Percentiles rank a stretch among this genome's conserved stretches.
Conservation (phyloP, 1,140 invertebrate species). For the Drosophila punjabiensis region DNA sequence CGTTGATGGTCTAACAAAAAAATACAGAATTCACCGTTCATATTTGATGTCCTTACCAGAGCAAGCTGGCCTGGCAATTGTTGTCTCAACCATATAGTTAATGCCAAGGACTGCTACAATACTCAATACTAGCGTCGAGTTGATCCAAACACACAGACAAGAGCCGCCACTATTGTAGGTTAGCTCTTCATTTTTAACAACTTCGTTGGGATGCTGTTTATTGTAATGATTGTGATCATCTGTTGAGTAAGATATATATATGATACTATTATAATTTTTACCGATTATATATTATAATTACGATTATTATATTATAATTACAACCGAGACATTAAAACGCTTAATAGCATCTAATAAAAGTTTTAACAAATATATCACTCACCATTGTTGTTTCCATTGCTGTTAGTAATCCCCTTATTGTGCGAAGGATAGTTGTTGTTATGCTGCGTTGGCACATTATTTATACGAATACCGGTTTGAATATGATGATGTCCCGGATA, state of each 20-base stretch:
- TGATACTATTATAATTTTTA: background rate
- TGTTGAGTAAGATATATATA: conserved; percentile 34
- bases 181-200: conserved; percentile 96
- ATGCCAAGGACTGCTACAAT: conserved; percentile 23
- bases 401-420: conserved; percentile 70
- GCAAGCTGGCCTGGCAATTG: background rate
- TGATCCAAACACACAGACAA: conserved; percentile 20
- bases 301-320: background rate
- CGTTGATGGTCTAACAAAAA: conserved; percentile 5
- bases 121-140: conserved; percentile 16
- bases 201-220: conserved; percentile 95
- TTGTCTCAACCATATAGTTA: conserved; percentile 14
- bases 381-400: conserved; percentile 69
- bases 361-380: conserved; percentile 2
- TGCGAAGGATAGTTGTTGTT: conserved; percentile 68
- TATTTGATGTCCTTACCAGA: background rate
- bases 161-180: conserved; percentile 87
- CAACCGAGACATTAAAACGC: too few relatives aligned
- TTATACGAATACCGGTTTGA: conserved; percentile 82
- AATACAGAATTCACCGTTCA: conserved; percentile 25
- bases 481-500: conserved; percentile 77
- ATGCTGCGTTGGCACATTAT: conserved; percentile 82
- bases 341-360: too few relatives aligned
- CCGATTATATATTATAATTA: background rate
- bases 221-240: conserved; percentile 89